These are phyloP conservation scores for Harlomillsia oculata DNA, from an alignment of 1,140 invertebrate genomes.

Conservation along the genomic window DNA sequence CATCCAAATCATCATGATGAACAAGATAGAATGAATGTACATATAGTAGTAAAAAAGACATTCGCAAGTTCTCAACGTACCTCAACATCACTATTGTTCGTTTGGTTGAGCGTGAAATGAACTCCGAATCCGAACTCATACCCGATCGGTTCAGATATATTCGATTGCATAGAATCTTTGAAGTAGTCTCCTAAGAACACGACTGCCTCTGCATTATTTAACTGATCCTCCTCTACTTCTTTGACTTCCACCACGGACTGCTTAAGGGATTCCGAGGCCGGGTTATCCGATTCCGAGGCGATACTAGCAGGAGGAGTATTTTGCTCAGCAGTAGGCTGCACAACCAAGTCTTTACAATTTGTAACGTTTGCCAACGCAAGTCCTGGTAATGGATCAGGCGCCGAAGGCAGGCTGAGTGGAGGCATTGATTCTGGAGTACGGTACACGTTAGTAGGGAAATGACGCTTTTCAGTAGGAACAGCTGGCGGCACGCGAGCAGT, in stretches of 20 bases:
- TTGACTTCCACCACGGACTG: neutral
- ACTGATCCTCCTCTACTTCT: too few relatives aligned
- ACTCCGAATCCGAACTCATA: conserved; percentile 25
- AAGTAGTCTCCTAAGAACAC: conserved; percentile 27
- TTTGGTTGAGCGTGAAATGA: too few relatives aligned
- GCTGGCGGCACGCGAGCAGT: neutral
- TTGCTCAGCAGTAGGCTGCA: neutral
- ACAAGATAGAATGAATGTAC: too few relatives aligned
- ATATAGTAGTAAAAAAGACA: neutral
- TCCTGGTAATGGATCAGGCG: too few relatives aligned
- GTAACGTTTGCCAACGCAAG: neutral
- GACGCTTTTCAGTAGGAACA: neutral
- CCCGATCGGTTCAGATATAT: neutral
- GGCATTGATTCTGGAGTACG: too few relatives aligned
- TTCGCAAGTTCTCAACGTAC: neutral
- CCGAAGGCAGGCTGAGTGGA: too few relatives aligned
- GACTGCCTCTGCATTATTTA: conserved; percentile 18
- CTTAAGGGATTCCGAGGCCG: neutral
- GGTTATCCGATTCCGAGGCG: neutral
- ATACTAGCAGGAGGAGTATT: neutral
- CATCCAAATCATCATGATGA: too few relatives aligned
- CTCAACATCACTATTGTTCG: too few relatives aligned
- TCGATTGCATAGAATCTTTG: conserved; percentile 5
- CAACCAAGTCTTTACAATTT: neutral
- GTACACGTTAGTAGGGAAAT: neutral